Conservation (phyloP, 2,113 vertebrate genomes). For the Pterophyllum scalare region DNA sequence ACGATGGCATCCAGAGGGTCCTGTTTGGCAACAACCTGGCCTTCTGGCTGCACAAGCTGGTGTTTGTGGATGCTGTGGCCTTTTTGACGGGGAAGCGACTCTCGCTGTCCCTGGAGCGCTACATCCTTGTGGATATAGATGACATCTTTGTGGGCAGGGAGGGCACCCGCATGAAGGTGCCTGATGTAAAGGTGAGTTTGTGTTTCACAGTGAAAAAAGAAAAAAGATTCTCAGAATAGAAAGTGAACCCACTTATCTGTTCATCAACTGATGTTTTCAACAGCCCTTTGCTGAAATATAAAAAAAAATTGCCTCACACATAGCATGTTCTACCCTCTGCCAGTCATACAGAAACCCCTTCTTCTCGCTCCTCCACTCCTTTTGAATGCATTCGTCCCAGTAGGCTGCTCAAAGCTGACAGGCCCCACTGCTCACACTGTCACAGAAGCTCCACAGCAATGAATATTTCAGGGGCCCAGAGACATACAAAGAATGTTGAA, state of each 20-base stretch:
- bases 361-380: constrained; percentile 60
- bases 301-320: constrained; percentile 44
- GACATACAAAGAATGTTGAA: constrained; percentile 73
- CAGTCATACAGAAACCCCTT: constrained; percentile 64
- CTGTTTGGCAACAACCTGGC: constrained; percentile 96
- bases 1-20: constrained; percentile 95
- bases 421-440: constrained; percentile 67
- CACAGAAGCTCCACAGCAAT: constrained; percentile 70
- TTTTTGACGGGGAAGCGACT: constrained; percentile 95
- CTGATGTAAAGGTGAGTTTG: constrained; percentile 91
- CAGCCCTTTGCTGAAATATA: constrained; percentile 32
- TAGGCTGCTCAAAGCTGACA: constrained; percentile 76
- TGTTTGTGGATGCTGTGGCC: constrained; percentile 94
- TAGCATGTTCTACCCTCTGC: constrained; percentile 42
- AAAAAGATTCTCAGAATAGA: not conserved
- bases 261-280: constrained; percentile 34
- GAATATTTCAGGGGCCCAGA: constrained; percentile 78
- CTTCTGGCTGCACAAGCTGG: constrained; percentile 97
- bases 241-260: constrained; percentile 12
- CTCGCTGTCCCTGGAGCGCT: constrained; percentile 92
- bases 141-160: constrained; percentile 99
- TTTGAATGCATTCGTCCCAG: constrained; percentile 69
- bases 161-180: constrained; percentile 96
- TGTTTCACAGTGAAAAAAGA: not conserved
- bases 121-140: constrained; percentile 94